A percentile compares a stretch with the other conserved stretches of the same genome.
Evolutionary conservation across 2,797 vertebrate genomes (phyloP).

Genomic region (Acanthopagrus latus): DNA sequence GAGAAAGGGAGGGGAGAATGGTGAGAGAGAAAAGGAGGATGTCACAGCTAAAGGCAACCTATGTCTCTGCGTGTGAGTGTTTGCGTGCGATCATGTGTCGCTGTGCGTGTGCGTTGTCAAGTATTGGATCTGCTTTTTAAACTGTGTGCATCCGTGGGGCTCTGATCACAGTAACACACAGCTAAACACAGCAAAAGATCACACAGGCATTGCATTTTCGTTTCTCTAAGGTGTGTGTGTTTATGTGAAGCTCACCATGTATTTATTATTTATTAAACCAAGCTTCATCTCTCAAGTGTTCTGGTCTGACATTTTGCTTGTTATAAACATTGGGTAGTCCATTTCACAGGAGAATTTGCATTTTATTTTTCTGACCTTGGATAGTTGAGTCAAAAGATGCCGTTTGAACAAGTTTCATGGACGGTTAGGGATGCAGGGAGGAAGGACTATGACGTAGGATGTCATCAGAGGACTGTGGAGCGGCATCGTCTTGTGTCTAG

Average conservation of each 20-base stretch:
- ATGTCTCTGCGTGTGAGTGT: slow-evolving; percentile 20
- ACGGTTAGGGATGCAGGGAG: slow-evolving; percentile 5
- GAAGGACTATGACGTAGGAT: not conserved
- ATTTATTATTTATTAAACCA: slow-evolving; percentile 59
- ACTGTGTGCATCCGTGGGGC: slow-evolving; percentile 11
- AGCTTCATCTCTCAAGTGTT: slow-evolving; percentile 15
- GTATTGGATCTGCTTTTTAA: slow-evolving; percentile 54
- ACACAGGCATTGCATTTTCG: slow-evolving; percentile 17
- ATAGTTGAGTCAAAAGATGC: slow-evolving; percentile 26
- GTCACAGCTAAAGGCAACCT: slow-evolving; percentile 42
- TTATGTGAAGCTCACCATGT: slow-evolving; percentile 28
- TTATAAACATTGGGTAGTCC: slow-evolving; percentile 47
- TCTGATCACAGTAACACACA: slow-evolving; percentile 47
- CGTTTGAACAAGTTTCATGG: slow-evolving; percentile 4
- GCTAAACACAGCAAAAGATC: slow-evolving; percentile 37
- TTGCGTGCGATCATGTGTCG: not conserved
- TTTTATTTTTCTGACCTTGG: slow-evolving; percentile 41
- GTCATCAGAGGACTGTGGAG: not conserved
- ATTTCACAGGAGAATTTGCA: slow-evolving; percentile 32
- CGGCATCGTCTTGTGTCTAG: not conserved
- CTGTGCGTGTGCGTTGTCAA: slow-evolving; percentile 5
- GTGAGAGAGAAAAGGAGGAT: slow-evolving; percentile 21
- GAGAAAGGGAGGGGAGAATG: not conserved
- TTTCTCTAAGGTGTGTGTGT: slow-evolving; percentile 14
- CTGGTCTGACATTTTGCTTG: slow-evolving; percentile 48